Percentiles rank a stretch among this genome's conserved stretches.
Conservation (phyloP, 2,888 invertebrate species). For the Pyrrhia umbra region DNA sequence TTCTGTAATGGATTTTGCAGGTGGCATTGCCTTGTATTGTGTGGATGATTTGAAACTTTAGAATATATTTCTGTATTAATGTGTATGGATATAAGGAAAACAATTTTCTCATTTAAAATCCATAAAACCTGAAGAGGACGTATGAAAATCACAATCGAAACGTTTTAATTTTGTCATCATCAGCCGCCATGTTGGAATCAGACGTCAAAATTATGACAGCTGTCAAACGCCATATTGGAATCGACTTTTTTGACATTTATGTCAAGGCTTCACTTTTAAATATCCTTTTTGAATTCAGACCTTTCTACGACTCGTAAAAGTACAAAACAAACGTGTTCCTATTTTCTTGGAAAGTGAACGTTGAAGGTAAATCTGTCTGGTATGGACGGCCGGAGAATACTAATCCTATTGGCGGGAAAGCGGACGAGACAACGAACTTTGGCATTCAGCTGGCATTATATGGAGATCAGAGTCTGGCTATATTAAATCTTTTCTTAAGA, state of each 20-base stretch:
- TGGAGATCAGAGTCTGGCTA: slow-evolving; percentile 30
- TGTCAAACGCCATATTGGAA: no score
- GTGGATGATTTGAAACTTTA: no score
- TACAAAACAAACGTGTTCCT: slow-evolving; percentile 27
- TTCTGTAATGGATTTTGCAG: background rate
- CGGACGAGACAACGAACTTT: slow-evolving; percentile 45
- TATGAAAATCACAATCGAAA: no score
- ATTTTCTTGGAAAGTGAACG: slow-evolving; percentile 61
- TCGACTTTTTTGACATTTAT: background rate
- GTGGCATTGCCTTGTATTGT: no score
- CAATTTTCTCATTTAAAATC: no score
- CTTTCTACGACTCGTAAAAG: slow-evolving; percentile 13
- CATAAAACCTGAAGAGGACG: no score
- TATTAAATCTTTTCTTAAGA: slow-evolving; percentile 11
- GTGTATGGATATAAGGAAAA: no score
- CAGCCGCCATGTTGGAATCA: background rate
- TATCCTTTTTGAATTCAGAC: background rate
- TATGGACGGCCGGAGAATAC: slow-evolving; percentile 45
- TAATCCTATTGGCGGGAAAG: slow-evolving; percentile 51
- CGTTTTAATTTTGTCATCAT: background rate
- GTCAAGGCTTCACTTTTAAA: background rate
- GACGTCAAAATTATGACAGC: background rate
- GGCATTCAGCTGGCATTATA: slow-evolving; percentile 51
- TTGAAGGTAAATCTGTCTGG: slow-evolving; percentile 54
- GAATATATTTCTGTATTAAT: no score